These are phyloP conservation scores for Tuberolachnus salignus DNA, from an alignment of 2,888 invertebrate genomes.

Conservation along the genomic window DNA sequence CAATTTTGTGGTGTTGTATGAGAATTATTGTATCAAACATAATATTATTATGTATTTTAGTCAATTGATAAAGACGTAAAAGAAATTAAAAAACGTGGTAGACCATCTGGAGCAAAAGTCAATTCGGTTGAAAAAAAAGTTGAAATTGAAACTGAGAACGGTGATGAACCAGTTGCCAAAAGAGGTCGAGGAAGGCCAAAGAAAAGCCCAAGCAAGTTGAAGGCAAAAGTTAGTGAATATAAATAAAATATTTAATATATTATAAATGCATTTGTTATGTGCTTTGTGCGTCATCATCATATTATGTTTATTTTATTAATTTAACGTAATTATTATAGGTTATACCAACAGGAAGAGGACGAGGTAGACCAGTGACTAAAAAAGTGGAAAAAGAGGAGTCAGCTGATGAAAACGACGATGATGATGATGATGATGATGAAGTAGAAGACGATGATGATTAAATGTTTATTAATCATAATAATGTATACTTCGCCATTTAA, in stretches of 20 bases:
- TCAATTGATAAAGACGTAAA: constrained; percentile 33
- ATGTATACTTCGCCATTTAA: constrained; percentile 19
- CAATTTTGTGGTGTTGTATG: background rate
- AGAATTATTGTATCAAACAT: background rate
- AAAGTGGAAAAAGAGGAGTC: constrained; percentile 63
- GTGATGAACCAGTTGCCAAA: constrained; percentile 40
- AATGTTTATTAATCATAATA: constrained; percentile 8
- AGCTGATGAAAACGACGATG: constrained; percentile 63
- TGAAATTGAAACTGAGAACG: constrained; percentile 40
- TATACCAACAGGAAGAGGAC: constrained; percentile 59
- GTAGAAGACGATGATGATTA: constrained; percentile 11
- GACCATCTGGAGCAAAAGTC: constrained; percentile 11
- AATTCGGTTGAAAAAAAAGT: constrained; percentile 28
- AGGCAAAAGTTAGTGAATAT: constrained; percentile 11
- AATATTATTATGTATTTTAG: constrained; percentile 2
- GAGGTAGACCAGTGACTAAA: constrained; percentile 65
- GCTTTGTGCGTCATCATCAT: too few relatives aligned
- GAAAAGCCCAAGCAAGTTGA: background rate
- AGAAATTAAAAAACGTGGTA: constrained; percentile 43
- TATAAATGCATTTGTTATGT: background rate
- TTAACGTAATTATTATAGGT: constrained; percentile 43
- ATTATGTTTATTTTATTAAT: too few relatives aligned
- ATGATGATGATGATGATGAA: constrained; percentile 61
- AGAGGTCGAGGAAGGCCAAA: constrained; percentile 44
- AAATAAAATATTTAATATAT: too few relatives aligned